phyloP scores from a whole-genome alignment of 2,113 vertebrate species.

The Plecturocebus donacophilus region DNA sequence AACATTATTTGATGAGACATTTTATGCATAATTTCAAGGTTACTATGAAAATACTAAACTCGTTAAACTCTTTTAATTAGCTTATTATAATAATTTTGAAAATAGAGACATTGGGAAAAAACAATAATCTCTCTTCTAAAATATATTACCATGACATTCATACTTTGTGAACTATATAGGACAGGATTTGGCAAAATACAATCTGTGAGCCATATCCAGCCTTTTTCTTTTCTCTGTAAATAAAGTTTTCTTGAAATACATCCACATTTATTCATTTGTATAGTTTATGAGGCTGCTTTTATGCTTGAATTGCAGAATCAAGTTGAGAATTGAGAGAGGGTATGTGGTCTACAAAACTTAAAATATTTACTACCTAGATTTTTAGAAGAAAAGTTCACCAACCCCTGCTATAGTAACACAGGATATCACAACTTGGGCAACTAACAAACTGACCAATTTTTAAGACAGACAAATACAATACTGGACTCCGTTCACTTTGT shows the following conservation, averaged over 20 bases:
- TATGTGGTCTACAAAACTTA: not conserved
- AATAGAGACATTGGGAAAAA: not conserved
- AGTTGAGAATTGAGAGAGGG: not conserved
- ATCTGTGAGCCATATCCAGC: not conserved
- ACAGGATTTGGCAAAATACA: not conserved
- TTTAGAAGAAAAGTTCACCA: not conserved
- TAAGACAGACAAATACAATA: not conserved
- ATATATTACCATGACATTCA: not conserved
- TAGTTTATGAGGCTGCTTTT: not conserved
- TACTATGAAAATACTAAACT: not conserved
- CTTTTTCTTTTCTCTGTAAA: not conserved
- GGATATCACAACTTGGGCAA: not conserved
- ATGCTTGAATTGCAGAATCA: not conserved
- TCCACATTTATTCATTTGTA: not conserved
- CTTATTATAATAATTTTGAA: not conserved
- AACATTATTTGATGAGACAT: not conserved
- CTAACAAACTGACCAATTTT: not conserved
- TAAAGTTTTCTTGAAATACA: not conserved
- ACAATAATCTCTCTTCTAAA: not conserved
- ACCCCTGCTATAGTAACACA: not conserved
- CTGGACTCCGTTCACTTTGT: not conserved
- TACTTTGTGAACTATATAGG: not conserved
- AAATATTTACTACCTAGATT: not conserved
- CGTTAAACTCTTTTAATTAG: not conserved
- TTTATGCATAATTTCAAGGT: not conserved